These are phyloP conservation scores for Achroia grisella DNA, from an alignment of 1,140 invertebrate species.

Conservation along the genomic window DNA sequence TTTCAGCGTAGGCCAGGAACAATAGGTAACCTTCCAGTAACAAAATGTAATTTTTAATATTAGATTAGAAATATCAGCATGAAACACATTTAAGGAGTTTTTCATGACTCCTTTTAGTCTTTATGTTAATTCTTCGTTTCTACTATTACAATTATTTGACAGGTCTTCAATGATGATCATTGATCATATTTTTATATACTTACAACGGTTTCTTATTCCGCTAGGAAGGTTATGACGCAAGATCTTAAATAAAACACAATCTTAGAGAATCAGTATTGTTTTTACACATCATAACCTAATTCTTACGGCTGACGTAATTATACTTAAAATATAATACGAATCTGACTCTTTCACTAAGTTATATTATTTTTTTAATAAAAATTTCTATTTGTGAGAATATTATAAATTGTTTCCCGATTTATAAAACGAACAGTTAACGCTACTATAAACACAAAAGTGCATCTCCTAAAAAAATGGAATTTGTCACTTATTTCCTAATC, in stretches of 20 bases:
- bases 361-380: conserved; percentile 53
- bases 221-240: too few relatives aligned
- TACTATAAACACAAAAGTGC: conserved; percentile 36
- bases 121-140: too few relatives aligned
- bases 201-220: too few relatives aligned
- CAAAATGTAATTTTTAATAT: too few relatives aligned
- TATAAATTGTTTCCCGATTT: conserved; percentile 41
- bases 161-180: too few relatives aligned
- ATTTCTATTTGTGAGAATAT: conserved; percentile 57
- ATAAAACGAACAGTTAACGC: conserved; percentile 40
- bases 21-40: too few relatives aligned
- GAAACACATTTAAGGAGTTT: too few relatives aligned
- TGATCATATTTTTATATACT: too few relatives aligned
- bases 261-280: conserved; percentile 63
- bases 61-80: too few relatives aligned
- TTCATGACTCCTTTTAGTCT: too few relatives aligned
- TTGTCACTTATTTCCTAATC: conserved; percentile 27
- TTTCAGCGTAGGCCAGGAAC: too few relatives aligned
- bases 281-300: conserved; percentile 64
- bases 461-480: conserved; percentile 40
- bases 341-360: conserved; percentile 58
- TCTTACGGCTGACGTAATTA: conserved; percentile 52
- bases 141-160: too few relatives aligned
- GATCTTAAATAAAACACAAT: conserved; percentile 49
- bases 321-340: conserved; percentile 66